Evolutionary conservation across 2,888 invertebrate species (phyloP).

Genomic region (Drosophila paranaensis): DNA sequence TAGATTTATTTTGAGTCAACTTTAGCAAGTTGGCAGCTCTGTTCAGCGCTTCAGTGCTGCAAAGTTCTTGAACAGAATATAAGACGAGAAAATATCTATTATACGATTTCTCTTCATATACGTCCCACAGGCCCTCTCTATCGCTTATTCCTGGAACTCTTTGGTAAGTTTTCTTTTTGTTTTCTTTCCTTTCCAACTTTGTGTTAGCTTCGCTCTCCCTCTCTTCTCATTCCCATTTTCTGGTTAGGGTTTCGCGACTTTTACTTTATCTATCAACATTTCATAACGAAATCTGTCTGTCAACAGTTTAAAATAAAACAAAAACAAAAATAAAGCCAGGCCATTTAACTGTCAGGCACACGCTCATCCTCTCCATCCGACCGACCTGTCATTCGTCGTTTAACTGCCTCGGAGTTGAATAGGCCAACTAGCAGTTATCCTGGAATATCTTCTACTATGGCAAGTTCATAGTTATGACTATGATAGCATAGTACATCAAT

Average conservation of each 20-base stretch:
- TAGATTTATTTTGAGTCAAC: no score
- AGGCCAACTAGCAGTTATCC: not conserved
- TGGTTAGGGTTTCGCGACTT: not conserved
- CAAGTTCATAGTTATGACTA: not conserved
- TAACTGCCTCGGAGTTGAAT: not conserved
- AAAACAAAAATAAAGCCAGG: not conserved
- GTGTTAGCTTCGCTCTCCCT: not conserved
- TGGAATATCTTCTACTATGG: not conserved
- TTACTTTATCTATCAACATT: conserved; percentile 8
- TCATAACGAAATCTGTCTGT: conserved; percentile 52
- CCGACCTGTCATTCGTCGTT: conserved; percentile 34
- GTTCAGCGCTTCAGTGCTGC: no score
- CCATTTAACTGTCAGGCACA: conserved; percentile 16
- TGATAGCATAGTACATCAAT: no score
- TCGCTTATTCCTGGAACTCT: not conserved
- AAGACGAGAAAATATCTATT: no score
- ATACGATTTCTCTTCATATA: not conserved
- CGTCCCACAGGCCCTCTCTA: no score
- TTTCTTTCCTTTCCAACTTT: not conserved
- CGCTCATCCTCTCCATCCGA: not conserved
- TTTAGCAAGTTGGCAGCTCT: not conserved
- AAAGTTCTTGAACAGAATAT: no score
- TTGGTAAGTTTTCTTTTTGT: not conserved
- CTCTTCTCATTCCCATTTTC: not conserved
- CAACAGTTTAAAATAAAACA: conserved; percentile 33